Conservation (phyloP, 2,888 invertebrate genomes). For the Drosophila sordidapex region DNA sequence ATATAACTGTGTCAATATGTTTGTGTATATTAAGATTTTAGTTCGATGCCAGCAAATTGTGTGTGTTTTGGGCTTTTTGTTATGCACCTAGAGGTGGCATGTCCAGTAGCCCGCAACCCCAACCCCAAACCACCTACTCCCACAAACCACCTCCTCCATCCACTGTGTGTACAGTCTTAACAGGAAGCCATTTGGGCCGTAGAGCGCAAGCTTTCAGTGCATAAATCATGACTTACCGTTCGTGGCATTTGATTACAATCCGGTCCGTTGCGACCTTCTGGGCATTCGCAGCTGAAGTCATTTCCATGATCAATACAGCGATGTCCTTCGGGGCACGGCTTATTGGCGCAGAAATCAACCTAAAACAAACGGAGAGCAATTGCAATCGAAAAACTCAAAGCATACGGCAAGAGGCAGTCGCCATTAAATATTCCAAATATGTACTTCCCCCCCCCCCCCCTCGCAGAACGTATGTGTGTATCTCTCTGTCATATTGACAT, state of each 20-base stretch:
- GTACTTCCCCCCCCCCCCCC: constrained; percentile 15
- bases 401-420: constrained; percentile 48
- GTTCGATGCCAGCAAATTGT: constrained; percentile 66
- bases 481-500: constrained; percentile 12
- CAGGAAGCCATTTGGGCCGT: constrained; percentile 26
- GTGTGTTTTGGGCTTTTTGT: constrained; percentile 60
- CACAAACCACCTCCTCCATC: neutral
- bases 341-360: constrained; percentile 90
- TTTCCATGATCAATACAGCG: constrained; percentile 91
- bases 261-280: constrained; percentile 89
- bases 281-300: constrained; percentile 91
- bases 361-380: constrained; percentile 72
- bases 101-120: neutral
- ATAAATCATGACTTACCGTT: constrained; percentile 87
- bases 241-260: constrained; percentile 89
- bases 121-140: neutral
- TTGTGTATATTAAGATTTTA: constrained; percentile 21
- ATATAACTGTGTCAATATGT: neutral
- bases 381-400: constrained; percentile 32
- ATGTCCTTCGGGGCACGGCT: constrained; percentile 89
- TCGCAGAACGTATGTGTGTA: constrained; percentile 24
- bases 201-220: constrained; percentile 55
- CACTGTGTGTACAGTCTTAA: constrained; percentile 21
- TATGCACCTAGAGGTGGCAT: constrained; percentile 41
- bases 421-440: constrained; percentile 78